Percentiles rank a stretch among this genome's conserved stretches.
phyloP scores from a whole-genome alignment of 2,888 invertebrate genomes.

The Drosophila macrospina region DNA sequence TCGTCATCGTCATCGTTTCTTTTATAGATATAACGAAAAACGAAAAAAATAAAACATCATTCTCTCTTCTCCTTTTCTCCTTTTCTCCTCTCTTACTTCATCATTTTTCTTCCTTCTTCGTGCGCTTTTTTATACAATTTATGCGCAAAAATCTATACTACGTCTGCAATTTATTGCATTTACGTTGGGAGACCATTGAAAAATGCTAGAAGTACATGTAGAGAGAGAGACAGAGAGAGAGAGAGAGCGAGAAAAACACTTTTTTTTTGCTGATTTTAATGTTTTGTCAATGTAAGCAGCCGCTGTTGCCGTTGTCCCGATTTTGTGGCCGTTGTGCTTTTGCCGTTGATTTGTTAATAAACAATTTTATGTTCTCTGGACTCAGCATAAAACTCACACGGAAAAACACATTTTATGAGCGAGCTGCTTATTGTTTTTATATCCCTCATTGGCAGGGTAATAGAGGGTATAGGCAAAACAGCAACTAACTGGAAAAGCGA shows the following conservation, averaged over 20 bases:
- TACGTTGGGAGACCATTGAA: conserved; percentile 69
- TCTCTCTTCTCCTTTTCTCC: conserved; percentile 33
- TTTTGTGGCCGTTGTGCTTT: conserved; percentile 45
- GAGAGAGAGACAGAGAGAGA: conserved; percentile 27
- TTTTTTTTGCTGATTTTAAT: conserved; percentile 81
- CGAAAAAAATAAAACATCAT: conserved; percentile 55
- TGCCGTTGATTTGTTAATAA: conserved; percentile 78
- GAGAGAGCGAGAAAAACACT: too few species aligned
- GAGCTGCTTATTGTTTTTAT: conserved; percentile 69
- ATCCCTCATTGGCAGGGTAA: conserved; percentile 58
- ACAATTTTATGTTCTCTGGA: conserved; percentile 72
- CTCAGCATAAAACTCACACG: conserved; percentile 72
- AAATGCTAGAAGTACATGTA: conserved; percentile 60
- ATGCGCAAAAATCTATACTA: conserved; percentile 79
- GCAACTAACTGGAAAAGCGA: not conserved
- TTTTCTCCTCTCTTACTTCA: conserved; percentile 12
- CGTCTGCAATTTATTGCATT: conserved; percentile 81
- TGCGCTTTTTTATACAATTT: conserved; percentile 68
- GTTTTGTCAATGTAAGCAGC: conserved; percentile 72
- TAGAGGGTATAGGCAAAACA: conserved; percentile 30
- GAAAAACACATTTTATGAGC: conserved; percentile 68
- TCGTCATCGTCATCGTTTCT: conserved; percentile 10
- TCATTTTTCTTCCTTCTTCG: conserved; percentile 57
- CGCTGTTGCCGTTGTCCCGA: conserved; percentile 12
- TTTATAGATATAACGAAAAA: conserved; percentile 33